phyloP scores from a whole-genome alignment of 2,113 vertebrate species.

The Nannobrachium achirus region DNA sequence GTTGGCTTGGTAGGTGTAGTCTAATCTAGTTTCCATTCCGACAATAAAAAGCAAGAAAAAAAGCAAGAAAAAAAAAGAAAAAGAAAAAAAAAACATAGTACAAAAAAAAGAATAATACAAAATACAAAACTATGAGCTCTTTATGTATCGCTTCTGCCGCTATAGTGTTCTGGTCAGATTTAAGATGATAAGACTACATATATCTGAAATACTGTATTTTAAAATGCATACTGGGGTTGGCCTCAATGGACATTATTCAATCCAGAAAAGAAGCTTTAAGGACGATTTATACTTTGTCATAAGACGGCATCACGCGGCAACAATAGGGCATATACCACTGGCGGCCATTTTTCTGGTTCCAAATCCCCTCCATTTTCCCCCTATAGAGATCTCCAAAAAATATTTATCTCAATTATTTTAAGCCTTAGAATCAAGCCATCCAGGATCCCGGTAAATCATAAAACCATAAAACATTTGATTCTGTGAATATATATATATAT shows the following conservation, averaged over 20 bases:
- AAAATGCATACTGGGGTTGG: conserved; percentile 63
- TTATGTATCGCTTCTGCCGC: conserved; percentile 76
- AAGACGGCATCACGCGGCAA: too few relatives aligned
- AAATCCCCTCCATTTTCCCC: too few relatives aligned
- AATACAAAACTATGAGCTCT: conserved; percentile 59
- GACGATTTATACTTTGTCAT: too few relatives aligned
- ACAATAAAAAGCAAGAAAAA: conserved; percentile 52
- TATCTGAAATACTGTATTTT: conserved; percentile 75
- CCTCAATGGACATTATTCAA: conserved; percentile 36
- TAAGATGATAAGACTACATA: conserved; percentile 67
- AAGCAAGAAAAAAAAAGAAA: conserved; percentile 54
- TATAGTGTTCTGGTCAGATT: conserved; percentile 68
- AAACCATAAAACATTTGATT: too few relatives aligned
- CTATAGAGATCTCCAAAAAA: too few relatives aligned
- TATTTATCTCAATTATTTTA: too few relatives aligned
- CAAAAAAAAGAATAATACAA: conserved; percentile 50
- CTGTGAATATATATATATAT: too few relatives aligned
- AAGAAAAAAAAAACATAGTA: conserved; percentile 44
- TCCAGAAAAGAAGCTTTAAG: too few relatives aligned
- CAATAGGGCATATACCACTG: too few relatives aligned
- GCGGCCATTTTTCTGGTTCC: too few relatives aligned
- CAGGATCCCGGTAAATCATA: too few relatives aligned
- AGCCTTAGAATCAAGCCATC: too few relatives aligned
- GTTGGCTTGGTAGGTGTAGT: conserved; percentile 72
- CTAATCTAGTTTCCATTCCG: conserved; percentile 70